Base-by-base conservation (phyloP, 2,888 invertebrate genomes). In the Crossocerus cetratus region DNA sequence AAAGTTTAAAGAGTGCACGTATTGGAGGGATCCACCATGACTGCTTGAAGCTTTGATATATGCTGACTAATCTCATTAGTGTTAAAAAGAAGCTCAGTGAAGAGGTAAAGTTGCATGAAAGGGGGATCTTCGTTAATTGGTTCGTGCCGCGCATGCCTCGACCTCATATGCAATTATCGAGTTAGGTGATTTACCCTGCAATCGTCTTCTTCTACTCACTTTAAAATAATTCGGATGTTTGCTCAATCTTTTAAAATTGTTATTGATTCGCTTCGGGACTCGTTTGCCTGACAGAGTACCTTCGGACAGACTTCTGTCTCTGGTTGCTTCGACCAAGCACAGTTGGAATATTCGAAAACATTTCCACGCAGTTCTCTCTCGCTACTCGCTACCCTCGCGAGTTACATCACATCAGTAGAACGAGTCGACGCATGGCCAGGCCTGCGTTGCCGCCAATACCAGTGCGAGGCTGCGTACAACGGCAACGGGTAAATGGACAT, bases 401-500 rank as follows among this genome's bases (percentile, higher is more conserved):
- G 16, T 62, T 44, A 56, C 58, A 68, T 59, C 66, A 49, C 49
- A 4, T 69, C 63, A 55, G 23, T 20, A 54, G 58, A 49, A 58
- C 60, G 72, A 56, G 20, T 23, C 63, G 57, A 57, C 63, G 49
- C 65, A 45, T 56, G 14, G 65, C 57, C 71, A 61, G 73, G 62
- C 65, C 69, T 76, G 72, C 76, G 78, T 80, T 79, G 67, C 73
- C 77, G 73, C 69, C 77, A 67, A 82, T 83, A 72, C 69, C 77
- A 67, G 82, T 83, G 77, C 72, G 67, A 80, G 77, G 62, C 74
- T 76, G 76, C 67, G 72, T 80, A 77, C 78, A 76, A 68, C 77
- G 76, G 77, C 78, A 76, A 68, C 77, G 76, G 72, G 78, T 74
- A 84, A 83, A 85, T 85, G 86, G 84, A 83, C 84, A 84, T 84